These are phyloP conservation scores for Diadromus collaris DNA, from an alignment of 2,888 invertebrate species.

Conservation along the genomic window DNA sequence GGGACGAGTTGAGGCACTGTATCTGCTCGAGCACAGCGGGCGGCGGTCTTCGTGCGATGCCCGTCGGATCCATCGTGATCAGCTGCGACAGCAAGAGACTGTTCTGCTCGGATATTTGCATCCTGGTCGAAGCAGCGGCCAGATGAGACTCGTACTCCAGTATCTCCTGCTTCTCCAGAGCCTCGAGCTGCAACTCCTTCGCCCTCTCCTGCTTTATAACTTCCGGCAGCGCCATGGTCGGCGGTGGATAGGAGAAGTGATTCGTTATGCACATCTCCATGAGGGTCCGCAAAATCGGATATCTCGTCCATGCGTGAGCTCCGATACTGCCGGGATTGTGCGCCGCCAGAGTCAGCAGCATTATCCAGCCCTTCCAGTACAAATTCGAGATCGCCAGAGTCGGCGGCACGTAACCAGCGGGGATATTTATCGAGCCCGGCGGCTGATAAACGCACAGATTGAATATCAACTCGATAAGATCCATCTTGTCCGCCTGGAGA, in stretches of 20 bases:
- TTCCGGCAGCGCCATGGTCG: constrained; percentile 84
- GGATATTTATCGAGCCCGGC: constrained; percentile 95
- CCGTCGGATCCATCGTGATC: constrained; percentile 92
- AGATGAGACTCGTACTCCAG: constrained; percentile 95
- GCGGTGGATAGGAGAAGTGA: constrained; percentile 87
- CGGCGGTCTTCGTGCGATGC: constrained; percentile 92
- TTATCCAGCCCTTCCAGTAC: constrained; percentile 97
- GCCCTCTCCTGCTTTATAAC: constrained; percentile 83
- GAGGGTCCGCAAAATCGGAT: constrained; percentile 93
- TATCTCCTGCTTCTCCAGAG: constrained; percentile 89
- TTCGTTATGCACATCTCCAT: constrained; percentile 99
- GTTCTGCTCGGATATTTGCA: constrained; percentile 94
- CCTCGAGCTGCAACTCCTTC: constrained; percentile 86
- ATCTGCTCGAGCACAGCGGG: constrained; percentile 89
- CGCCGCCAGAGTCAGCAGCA: constrained; percentile 93
- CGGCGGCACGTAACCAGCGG: constrained; percentile 91
- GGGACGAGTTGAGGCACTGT: constrained; percentile 87
- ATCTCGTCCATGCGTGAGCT: constrained; percentile 92
- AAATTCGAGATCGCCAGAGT: constrained; percentile 93
- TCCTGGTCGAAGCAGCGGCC: constrained; percentile 93
- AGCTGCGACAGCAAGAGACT: constrained; percentile 92
- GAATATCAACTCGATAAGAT: constrained; percentile 94
- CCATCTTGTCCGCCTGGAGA: constrained; percentile 89
- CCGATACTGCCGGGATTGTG: constrained; percentile 96
- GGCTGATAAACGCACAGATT: constrained; percentile 95